Evolutionary conservation across 2,113 vertebrate genomes (phyloP), one percentile per base, ranked within the genome.

Genomic region (Thermophis baileyi): DNA sequence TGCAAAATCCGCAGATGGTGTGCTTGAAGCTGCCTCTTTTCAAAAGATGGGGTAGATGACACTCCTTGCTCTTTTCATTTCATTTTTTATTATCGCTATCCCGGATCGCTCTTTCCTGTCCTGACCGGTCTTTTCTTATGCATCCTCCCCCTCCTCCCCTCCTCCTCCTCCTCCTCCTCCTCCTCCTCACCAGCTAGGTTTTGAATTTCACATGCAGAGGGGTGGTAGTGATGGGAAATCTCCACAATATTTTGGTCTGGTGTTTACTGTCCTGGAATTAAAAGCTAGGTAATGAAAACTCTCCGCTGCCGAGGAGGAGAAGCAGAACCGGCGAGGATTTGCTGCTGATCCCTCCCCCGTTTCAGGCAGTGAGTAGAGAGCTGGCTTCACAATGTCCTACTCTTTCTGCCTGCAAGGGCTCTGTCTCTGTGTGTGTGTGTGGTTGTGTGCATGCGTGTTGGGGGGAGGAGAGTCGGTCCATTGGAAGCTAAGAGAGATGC

Each of bases 161-260:
- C 57, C 11, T 4, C 60, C 10, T 14, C 60, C 10, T 60, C 57
- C 25, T 27, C 9, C 9, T 30, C 6, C 22, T 57, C 24, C 54
- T 57, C 60, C 11, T 63, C 93, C 94, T 93, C 86, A 87, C 27
- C 53, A 20, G 20, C 7, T 94, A 89, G 87, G 93, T 94, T 94
- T 92, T 25, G 92, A 92, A 92, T 55, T 96, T 95, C 93, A 8
- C 81, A 50, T 91, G 96, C 81, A 95, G 22, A 27, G 60, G 3
- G 14, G 94, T 10, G 46, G 46, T 49, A 94, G 92, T 89, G 89
- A 40, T 10, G 85, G 95, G 94, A 85, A 89, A 22, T 93, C 91
- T 55, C 85, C 0, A 90, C 89, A 90, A 50, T 85, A 85, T 46
- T 91, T 50, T 92, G 92, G 95, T 81, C 60, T 93, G 92, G 93